Conservation (phyloP, 2,797 vertebrate species). For the Aulostomus chinensis region DNA sequence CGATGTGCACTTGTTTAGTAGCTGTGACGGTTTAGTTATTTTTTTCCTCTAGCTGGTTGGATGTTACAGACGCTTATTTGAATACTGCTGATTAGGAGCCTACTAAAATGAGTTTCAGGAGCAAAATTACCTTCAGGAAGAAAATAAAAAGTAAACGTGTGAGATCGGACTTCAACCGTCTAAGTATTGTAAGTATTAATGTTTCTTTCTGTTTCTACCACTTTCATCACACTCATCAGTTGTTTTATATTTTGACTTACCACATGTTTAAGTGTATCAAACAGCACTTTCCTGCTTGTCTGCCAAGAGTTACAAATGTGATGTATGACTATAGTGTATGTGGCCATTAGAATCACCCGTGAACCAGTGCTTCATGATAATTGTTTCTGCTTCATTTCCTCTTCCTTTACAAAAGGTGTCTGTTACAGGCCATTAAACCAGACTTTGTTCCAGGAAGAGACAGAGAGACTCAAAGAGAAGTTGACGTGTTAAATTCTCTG, state of each 20-base stretch:
- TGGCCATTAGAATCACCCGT: no score
- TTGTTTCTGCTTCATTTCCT: background rate
- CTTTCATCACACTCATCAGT: no score
- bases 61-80: background rate
- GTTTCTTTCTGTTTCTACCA: no score
- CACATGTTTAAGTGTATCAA: no score
- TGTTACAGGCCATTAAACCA: background rate
- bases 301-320: no score
- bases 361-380: background rate
- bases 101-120: conserved; percentile 90
- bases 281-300: no score
- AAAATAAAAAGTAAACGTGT: conserved; percentile 84
- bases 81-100: background rate
- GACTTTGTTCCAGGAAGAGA: background rate
- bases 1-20: conserved; percentile 2
- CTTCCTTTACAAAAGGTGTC: background rate
- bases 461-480: no score
- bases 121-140: conserved; percentile 87
- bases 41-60: no score
- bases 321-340: no score
- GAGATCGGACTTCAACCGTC: conserved; percentile 80
- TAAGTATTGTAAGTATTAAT: conserved; percentile 90
- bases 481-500: no score
- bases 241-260: background rate
- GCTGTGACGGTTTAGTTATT: conserved; percentile 10